phyloP scores from a whole-genome alignment of 1,140 invertebrate genomes.

The Solenopsis invicta region DNA sequence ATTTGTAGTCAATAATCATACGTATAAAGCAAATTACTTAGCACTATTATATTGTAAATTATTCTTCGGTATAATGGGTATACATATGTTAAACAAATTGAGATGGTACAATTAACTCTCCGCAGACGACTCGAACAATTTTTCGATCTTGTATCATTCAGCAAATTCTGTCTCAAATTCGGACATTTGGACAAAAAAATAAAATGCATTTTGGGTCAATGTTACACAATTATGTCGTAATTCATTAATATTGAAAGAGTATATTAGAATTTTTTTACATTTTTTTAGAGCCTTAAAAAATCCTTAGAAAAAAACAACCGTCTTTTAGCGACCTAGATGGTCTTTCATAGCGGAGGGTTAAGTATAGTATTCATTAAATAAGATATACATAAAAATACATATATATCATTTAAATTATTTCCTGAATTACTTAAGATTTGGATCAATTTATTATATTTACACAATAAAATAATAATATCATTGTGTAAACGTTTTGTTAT shows the following conservation, averaged over 20 bases:
- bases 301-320: too few species aligned
- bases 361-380: not conserved
- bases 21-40: slow-evolving; percentile 10
- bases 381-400: not conserved
- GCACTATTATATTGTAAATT: slow-evolving; percentile 2
- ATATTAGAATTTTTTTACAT: too few species aligned
- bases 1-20: slow-evolving; percentile 14
- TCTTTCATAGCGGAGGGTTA: too few species aligned
- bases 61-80: not conserved
- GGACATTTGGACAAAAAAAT: too few species aligned
- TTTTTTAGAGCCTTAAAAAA: too few species aligned
- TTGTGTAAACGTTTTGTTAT: slow-evolving; percentile 35
- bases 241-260: too few species aligned
- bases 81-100: not conserved
- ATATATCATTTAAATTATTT: slow-evolving; percentile 20
- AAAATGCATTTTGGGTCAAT: too few species aligned
- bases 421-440: slow-evolving; percentile 33
- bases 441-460: not conserved
- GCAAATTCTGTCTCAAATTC: too few species aligned
- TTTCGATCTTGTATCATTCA: too few species aligned
- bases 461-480: slow-evolving; percentile 1
- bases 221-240: too few species aligned
- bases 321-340: too few species aligned
- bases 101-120: not conserved
- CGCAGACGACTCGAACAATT: too few species aligned